phyloP scores from a whole-genome alignment of 1,140 invertebrate genomes.

The Uloborus diversus region DNA sequence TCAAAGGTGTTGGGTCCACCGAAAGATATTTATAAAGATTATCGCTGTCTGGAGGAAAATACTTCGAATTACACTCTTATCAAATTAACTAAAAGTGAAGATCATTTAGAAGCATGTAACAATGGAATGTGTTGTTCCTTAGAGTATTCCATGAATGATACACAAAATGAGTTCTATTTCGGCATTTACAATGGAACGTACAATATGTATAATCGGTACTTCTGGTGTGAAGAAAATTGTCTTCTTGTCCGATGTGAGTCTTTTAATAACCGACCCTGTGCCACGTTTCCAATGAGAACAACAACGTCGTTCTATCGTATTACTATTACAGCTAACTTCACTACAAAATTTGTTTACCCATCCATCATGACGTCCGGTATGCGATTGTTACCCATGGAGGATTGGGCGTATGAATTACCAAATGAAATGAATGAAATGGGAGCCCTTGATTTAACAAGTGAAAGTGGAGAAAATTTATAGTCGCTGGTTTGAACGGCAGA shows the following conservation, averaged over 20 bases:
- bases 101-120: constrained; percentile 17
- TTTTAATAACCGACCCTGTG: neutral
- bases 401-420: neutral
- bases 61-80: constrained; percentile 22
- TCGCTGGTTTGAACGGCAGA: neutral
- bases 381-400: neutral
- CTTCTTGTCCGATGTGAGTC: constrained; percentile 29
- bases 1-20: neutral
- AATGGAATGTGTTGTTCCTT: constrained; percentile 55
- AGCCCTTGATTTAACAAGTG: neutral
- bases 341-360: constrained; percentile 5
- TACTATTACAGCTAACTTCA: constrained; percentile 18
- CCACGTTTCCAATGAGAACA: constrained; percentile 13
- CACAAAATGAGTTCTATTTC: constrained; percentile 19
- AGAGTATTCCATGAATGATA: neutral
- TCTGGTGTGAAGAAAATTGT: constrained; percentile 19
- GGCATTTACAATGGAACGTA: constrained; percentile 18
- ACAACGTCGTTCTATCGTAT: neutral
- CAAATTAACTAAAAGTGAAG: neutral
- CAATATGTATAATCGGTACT: neutral
- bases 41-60: constrained; percentile 20
- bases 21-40: neutral
- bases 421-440: neutral
- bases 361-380: neutral
- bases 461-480: neutral